Percentiles rank a stretch among this genome's conserved stretches.
These are phyloP conservation scores for Drosophila tanythrix DNA, from an alignment of 2,888 invertebrate species.

Conservation along the genomic window DNA sequence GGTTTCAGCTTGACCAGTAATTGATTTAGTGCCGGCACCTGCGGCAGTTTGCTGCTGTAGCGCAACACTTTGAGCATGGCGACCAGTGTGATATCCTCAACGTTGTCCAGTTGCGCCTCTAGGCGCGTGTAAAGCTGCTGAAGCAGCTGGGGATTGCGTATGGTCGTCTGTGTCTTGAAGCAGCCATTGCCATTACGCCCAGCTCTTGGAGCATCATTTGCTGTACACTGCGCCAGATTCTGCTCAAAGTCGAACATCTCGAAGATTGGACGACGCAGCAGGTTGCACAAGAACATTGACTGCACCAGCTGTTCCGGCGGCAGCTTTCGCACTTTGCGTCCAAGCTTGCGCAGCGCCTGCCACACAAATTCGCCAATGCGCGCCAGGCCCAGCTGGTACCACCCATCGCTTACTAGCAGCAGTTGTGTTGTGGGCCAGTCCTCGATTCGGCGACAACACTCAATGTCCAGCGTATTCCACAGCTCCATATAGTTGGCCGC, in stretches of 20 bases:
- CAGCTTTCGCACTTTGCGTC: slow-evolving; percentile 87
- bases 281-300: slow-evolving; percentile 88
- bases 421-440: slow-evolving; percentile 86
- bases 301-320: slow-evolving; percentile 88
- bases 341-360: slow-evolving; percentile 86
- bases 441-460: slow-evolving; percentile 86
- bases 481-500: slow-evolving; percentile 88
- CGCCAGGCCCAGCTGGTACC: slow-evolving; percentile 87
- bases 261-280: slow-evolving; percentile 86
- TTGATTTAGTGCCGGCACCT: slow-evolving; percentile 85
- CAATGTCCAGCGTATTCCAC: slow-evolving; percentile 89
- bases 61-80: slow-evolving; percentile 87
- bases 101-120: slow-evolving; percentile 85
- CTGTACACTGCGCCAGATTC: slow-evolving; percentile 86
- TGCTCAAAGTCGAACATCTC: slow-evolving; percentile 89
- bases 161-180: slow-evolving; percentile 90
- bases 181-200: slow-evolving; percentile 90
- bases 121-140: slow-evolving; percentile 86
- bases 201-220: slow-evolving; percentile 88
- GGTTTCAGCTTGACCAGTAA: slow-evolving; percentile 86
- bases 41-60: slow-evolving; percentile 86
- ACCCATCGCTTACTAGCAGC: slow-evolving; percentile 88
- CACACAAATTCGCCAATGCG: slow-evolving; percentile 87
- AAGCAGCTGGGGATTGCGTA: slow-evolving; percentile 86
- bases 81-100: slow-evolving; percentile 89